phyloP scores from a whole-genome alignment of 35 echinoderm and acorn worm genomes.

The Ophioderma brevispina region DNA sequence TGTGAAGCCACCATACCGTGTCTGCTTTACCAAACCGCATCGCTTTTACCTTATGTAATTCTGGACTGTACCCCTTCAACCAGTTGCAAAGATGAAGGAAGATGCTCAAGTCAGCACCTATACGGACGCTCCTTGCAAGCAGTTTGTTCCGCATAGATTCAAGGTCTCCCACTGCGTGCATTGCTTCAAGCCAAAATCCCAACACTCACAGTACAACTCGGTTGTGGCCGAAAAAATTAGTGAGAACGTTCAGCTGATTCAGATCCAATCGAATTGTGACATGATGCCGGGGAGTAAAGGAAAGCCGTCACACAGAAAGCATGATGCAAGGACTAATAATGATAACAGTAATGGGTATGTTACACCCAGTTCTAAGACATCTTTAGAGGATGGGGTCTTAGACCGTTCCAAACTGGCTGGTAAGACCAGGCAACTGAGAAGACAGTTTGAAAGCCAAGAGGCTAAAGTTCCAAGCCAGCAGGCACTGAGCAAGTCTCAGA shows the following conservation, averaged over 20 bases:
- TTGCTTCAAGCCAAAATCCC: slow-evolving; percentile 48
- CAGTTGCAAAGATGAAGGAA: background rate
- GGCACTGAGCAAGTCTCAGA: background rate
- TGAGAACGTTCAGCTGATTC: background rate
- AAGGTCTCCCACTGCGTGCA: slow-evolving; percentile 41
- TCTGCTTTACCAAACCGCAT: too few relatives aligned
- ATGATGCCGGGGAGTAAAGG: background rate
- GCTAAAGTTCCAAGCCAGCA: background rate
- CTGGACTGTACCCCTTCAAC: background rate
- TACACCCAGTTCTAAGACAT: background rate
- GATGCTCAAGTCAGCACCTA: background rate
- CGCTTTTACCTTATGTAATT: too few relatives aligned
- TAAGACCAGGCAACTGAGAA: background rate
- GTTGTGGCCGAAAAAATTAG: background rate
- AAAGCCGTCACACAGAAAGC: background rate
- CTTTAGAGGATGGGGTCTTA: background rate
- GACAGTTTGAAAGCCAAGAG: background rate
- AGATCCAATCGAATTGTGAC: slow-evolving; percentile 9
- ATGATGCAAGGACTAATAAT: background rate
- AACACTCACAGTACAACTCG: background rate
- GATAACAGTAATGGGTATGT: background rate
- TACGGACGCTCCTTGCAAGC: slow-evolving; percentile 4
- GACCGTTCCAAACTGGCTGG: background rate
- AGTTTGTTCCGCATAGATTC: slow-evolving; percentile 58
- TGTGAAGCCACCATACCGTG: too few relatives aligned